Evolutionary conservation across 2,888 invertebrate species (phyloP).

Genomic region (Carpatolechia fugitivella): DNA sequence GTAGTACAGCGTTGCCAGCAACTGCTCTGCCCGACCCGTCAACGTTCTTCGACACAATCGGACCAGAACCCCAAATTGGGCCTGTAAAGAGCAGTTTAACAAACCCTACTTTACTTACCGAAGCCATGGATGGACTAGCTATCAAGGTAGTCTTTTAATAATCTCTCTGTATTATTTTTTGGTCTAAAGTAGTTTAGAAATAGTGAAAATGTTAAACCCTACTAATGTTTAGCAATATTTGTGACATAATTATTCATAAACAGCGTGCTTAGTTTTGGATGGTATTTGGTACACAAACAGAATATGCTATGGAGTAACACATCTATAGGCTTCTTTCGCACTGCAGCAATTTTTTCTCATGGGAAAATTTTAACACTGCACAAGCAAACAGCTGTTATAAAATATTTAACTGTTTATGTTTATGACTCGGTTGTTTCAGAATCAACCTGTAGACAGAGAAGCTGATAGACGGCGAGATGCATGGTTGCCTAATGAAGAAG

Average conservation of each 20-base stretch:
- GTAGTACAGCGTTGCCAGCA: conserved; percentile 55
- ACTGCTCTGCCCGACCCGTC: conserved; percentile 69
- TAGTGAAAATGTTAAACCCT: no score
- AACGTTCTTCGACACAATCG: conserved; percentile 73
- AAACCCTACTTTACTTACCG: conserved; percentile 46
- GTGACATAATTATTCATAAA: no score
- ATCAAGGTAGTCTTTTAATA: conserved; percentile 47
- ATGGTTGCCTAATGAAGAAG: conserved; percentile 90
- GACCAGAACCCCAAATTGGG: conserved; percentile 58
- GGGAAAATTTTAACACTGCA: no score
- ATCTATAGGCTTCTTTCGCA: no score
- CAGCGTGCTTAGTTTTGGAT: no score
- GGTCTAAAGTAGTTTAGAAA: neutral
- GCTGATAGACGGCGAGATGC: conserved; percentile 82
- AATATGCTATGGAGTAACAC: no score
- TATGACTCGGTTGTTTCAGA: conserved; percentile 36
- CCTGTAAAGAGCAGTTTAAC: conserved; percentile 44
- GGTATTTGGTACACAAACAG: no score
- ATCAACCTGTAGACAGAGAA: conserved; percentile 74
- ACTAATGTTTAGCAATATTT: no score
- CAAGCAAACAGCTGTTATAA: no score
- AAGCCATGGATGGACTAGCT: conserved; percentile 62
- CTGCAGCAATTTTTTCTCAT: no score
- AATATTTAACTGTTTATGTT: neutral
- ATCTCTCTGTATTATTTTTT: neutral